Evolutionary conservation across 2,113 vertebrate genomes (phyloP).

Genomic region (Antechinus flavipes): DNA sequence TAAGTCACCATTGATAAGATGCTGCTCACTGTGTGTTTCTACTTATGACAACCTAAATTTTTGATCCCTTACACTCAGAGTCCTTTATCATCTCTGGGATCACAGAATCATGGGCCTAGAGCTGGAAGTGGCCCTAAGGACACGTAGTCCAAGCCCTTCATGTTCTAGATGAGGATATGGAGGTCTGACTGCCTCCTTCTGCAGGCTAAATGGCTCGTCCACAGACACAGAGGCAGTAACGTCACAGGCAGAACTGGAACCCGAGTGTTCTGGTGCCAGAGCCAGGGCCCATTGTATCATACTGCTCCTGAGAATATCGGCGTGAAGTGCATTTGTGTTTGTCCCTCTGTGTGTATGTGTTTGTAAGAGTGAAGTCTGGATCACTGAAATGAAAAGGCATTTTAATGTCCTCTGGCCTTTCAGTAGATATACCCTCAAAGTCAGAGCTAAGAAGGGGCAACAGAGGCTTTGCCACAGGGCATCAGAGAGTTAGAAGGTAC

Average conservation of each 20-base stretch:
- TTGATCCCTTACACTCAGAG: background rate
- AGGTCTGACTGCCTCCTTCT: background rate
- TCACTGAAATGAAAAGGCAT: background rate
- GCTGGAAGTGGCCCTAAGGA: background rate
- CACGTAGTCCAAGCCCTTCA: background rate
- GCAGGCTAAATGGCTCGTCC: background rate
- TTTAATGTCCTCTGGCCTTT: background rate
- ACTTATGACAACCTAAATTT: background rate
- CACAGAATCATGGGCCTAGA: background rate
- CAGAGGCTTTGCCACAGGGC: background rate
- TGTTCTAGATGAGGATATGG: background rate
- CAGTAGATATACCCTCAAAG: background rate
- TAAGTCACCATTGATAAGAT: background rate
- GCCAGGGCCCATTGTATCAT: background rate
- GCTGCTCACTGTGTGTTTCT: background rate
- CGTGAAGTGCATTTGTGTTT: background rate
- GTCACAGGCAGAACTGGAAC: background rate
- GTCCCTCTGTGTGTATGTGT: background rate
- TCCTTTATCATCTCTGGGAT: background rate
- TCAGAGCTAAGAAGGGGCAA: background rate
- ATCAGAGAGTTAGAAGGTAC: background rate
- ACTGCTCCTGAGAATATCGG: background rate
- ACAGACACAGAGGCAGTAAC: background rate
- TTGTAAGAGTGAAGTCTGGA: background rate
- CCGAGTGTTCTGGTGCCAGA: background rate